Evolutionary conservation across 2,888 invertebrate genomes (phyloP), one percentile per base, ranked within the genome.

Genomic region (Thecocarcelia acutangulata): DNA sequence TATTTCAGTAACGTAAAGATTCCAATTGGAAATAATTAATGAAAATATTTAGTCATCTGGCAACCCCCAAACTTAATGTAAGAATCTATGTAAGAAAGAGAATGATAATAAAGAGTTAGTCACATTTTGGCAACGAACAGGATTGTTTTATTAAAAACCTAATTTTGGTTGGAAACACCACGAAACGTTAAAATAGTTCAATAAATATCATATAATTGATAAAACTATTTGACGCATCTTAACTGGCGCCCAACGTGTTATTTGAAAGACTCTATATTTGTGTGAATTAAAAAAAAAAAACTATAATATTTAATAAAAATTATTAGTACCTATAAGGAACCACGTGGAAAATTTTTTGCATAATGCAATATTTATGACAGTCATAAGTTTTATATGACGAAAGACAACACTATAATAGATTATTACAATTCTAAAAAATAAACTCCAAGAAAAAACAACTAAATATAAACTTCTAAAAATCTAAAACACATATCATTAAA

Each of bases 121-220:
- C 24, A 24, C 24, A 24, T 24, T 24, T 24, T 24, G 24, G 5
- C 24, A 5, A 24, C 5, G 24, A 24, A 24, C 24, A 40, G 2
- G 40, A 8, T 44, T n/a, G 44, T 44, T 44, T 44, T n/a, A 44
- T 44, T 44, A 44, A 44, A 44, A 44, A 44, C 44, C 15, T 44
- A 44, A n/a, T 13, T 44, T 44, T 44, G 44, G 44, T 44, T 44
- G 13, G 4, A n/a, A 44, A 44, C n/a, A 44, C 42, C n/a, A 4
- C 2, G 42, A 42, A 42, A 42, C 42, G 12, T n/a, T 42, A 12
- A 12, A 42, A 42, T 42, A 42, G 42, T 42, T 42, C 12, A 42
- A 42, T 42, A 42, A 42, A 42, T 42, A 42, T 42, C 42, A 42
- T 42, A 42, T 42, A 42, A 42, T 42, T 42, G 42, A 42, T 42